These are phyloP conservation scores for Lepidochitona cinerea DNA, from an alignment of 2,888 invertebrate species.

Conservation along the genomic window DNA sequence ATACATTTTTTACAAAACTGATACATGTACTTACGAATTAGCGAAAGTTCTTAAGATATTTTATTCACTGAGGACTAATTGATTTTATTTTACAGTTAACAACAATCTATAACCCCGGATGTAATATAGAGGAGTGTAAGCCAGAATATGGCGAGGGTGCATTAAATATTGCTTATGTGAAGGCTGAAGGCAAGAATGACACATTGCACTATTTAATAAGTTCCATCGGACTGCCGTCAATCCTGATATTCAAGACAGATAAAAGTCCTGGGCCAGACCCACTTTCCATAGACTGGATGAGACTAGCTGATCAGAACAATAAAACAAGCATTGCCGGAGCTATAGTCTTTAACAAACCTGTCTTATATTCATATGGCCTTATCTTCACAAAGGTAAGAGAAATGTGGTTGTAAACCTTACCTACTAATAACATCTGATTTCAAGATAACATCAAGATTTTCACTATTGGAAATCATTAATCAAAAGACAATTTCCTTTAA, in stretches of 20 bases:
- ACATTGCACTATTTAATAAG: constrained; percentile 80
- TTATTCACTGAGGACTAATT: too few species aligned
- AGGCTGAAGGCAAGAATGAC: constrained; percentile 76
- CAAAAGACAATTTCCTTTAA: not conserved
- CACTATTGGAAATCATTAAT: not conserved
- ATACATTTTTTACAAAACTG: too few species aligned
- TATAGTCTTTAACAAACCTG: constrained; percentile 69
- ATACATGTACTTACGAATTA: too few species aligned
- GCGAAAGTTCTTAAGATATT: too few species aligned
- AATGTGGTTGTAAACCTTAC: too few species aligned
- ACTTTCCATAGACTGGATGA: constrained; percentile 73
- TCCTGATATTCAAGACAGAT: constrained; percentile 75
- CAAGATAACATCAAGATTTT: too few species aligned
- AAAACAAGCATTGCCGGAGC: constrained; percentile 18
- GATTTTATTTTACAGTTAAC: not conserved
- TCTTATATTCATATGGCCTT: constrained; percentile 76
- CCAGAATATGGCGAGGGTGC: not conserved
- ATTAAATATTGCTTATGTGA: constrained; percentile 68
- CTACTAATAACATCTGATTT: too few species aligned
- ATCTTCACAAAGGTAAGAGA: constrained; percentile 77
- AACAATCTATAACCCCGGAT: not conserved
- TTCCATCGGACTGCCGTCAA: constrained; percentile 76
- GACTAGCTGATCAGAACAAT: constrained; percentile 49
- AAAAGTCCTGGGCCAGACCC: constrained; percentile 34
- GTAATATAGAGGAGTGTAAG: not conserved